Percentiles rank a stretch among this genome's conserved stretches.
These are phyloP conservation scores for Pseudanteris insignis DNA, from an alignment of 2,888 invertebrate genomes.

Conservation along the genomic window DNA sequence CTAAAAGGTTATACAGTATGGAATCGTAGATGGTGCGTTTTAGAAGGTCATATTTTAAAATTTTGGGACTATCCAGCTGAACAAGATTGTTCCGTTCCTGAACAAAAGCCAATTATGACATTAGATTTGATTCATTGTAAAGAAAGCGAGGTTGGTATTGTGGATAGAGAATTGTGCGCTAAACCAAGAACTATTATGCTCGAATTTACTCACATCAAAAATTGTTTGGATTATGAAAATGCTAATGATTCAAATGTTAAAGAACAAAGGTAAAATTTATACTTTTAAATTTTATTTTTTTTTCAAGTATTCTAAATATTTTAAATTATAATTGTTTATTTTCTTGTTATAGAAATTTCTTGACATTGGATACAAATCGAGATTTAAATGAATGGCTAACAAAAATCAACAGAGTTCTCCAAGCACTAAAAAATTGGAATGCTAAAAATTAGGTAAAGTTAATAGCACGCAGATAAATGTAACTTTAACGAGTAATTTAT, in stretches of 20 bases:
- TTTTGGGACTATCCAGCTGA: slow-evolving; percentile 70
- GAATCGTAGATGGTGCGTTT: slow-evolving; percentile 70
- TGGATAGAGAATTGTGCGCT: slow-evolving; percentile 67
- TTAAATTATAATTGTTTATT: too few species aligned
- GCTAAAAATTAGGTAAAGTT: slow-evolving; percentile 4
- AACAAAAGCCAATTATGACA: slow-evolving; percentile 51
- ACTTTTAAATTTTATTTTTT: background rate
- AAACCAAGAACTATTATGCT: slow-evolving; percentile 66
- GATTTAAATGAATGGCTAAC: slow-evolving; percentile 67
- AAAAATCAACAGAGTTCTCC: slow-evolving; percentile 66
- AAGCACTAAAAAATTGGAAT: slow-evolving; percentile 67
- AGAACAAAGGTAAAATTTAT: slow-evolving; percentile 22
- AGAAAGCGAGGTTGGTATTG: slow-evolving; percentile 56
- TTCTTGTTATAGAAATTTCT: slow-evolving; percentile 55
- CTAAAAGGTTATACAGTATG: slow-evolving; percentile 64
- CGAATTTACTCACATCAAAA: slow-evolving; percentile 52
- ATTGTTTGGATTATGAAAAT: background rate
- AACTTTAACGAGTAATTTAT: too few species aligned
- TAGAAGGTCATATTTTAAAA: slow-evolving; percentile 65
- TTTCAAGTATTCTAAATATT: too few species aligned
- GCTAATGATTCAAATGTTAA: slow-evolving; percentile 9
- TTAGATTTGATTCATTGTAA: slow-evolving; percentile 65
- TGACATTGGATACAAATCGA: slow-evolving; percentile 67
- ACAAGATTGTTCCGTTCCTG: slow-evolving; percentile 48
- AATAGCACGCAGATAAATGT: background rate